A percentile compares a stretch with the other conserved stretches of the same genome.
phyloP scores from a whole-genome alignment of 2,888 invertebrate genomes.

The Dynastes tityus region DNA sequence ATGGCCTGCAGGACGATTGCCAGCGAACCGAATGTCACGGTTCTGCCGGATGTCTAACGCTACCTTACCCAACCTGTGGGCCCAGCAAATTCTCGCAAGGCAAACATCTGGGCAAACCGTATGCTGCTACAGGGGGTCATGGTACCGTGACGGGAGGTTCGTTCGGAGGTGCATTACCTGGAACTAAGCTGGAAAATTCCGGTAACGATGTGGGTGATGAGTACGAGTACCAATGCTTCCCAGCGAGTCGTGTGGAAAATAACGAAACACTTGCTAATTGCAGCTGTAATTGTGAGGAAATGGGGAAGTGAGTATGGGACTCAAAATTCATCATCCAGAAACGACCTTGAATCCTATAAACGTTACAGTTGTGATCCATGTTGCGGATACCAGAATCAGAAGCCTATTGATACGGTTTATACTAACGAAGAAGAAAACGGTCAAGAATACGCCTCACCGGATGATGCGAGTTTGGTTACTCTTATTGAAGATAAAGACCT shows the following conservation, averaged over 20 bases:
- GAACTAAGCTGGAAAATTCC: neutral
- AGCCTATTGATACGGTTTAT: neutral
- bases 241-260: constrained; percentile 53
- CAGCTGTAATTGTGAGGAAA: neutral
- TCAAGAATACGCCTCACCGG: neutral
- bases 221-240: constrained; percentile 66
- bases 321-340: neutral
- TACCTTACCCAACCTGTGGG: constrained; percentile 71
- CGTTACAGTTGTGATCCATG: neutral
- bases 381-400: neutral
- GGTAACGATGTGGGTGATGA: constrained; percentile 2
- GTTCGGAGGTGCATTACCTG: constrained; percentile 13
- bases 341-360: neutral
- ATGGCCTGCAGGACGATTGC: constrained; percentile 77
- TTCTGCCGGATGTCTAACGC: constrained; percentile 70
- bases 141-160: constrained; percentile 16
- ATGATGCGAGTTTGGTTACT: neutral
- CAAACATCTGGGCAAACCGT: constrained; percentile 62
- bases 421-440: no score
- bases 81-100: constrained; percentile 67
- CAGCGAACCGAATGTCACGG: constrained; percentile 73
- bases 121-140: neutral
- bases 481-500: neutral
- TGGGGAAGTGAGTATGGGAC: neutral
- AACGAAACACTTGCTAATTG: neutral